These are phyloP conservation scores for Oceanodroma leucorhoa DNA, from an alignment of 2,797 vertebrate genomes.

Conservation along the genomic window DNA sequence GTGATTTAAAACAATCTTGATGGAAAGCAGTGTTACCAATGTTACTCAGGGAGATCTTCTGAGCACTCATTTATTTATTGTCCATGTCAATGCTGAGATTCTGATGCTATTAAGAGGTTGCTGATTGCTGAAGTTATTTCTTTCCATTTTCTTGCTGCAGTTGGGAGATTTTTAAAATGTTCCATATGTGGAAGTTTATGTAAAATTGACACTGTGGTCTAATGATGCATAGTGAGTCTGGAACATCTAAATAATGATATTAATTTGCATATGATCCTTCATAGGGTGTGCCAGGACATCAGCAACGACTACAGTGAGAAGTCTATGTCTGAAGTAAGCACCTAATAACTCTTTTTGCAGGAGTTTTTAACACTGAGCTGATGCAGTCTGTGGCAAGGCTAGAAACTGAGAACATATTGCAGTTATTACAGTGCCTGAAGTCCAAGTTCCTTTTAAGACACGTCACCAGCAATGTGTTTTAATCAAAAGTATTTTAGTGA, in stretches of 20 bases:
- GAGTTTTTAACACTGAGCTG: neutral
- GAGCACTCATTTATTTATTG: neutral
- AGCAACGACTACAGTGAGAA: neutral
- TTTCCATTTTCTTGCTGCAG: neutral
- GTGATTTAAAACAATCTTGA: neutral
- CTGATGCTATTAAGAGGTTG: neutral
- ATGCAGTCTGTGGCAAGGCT: neutral
- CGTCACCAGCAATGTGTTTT: slow-evolving; percentile 33
- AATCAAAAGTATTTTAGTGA: slow-evolving; percentile 36
- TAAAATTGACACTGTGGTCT: neutral
- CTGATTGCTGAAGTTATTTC: neutral
- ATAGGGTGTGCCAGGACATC: slow-evolving; percentile 1
- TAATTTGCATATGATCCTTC: neutral
- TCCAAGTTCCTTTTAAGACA: slow-evolving; percentile 58
- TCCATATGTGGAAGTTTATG: slow-evolving; percentile 29
- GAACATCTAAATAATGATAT: neutral
- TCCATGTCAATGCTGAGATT: neutral
- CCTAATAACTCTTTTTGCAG: slow-evolving; percentile 21
- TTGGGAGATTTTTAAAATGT: neutral
- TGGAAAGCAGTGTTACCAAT: neutral
- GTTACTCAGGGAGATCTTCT: neutral
- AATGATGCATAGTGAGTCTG: neutral
- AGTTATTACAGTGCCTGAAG: slow-evolving; percentile 30
- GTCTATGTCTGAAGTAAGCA: neutral
- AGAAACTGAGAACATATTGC: slow-evolving; percentile 42